These are phyloP conservation scores for Platichthys stellatus DNA, from an alignment of 2,113 vertebrate genomes.

Conservation along the genomic window DNA sequence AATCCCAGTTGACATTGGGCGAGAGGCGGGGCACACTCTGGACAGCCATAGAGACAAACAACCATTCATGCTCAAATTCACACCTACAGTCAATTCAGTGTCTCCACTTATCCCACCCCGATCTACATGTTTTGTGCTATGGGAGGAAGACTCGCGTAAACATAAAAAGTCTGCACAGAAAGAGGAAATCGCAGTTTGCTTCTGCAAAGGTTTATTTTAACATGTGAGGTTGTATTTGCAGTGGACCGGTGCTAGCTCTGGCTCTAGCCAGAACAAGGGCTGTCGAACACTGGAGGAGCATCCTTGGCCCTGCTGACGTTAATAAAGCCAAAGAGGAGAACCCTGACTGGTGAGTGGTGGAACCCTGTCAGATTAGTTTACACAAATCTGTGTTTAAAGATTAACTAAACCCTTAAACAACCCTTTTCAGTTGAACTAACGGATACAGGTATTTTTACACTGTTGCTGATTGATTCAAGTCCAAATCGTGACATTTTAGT, in stretches of 20 bases:
- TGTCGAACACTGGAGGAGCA: slow-evolving; percentile 78
- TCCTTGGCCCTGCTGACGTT: slow-evolving; percentile 78
- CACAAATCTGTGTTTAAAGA: background rate
- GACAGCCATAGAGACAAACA: background rate
- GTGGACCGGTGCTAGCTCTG: slow-evolving; percentile 81
- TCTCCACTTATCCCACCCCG: background rate
- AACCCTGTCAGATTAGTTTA: background rate
- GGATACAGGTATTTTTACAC: no score
- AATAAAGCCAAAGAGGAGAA: slow-evolving; percentile 74
- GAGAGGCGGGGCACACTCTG: background rate
- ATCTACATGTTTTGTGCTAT: no score
- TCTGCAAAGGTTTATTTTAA: background rate
- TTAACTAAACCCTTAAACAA: no score
- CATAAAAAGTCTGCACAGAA: no score
- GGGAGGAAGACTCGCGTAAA: no score
- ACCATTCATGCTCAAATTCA: background rate
- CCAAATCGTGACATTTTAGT: no score
- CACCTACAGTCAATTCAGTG: background rate
- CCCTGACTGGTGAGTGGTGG: slow-evolving; percentile 75
- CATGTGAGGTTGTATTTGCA: slow-evolving; percentile 51
- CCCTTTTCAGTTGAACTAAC: no score
- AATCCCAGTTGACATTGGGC: background rate
- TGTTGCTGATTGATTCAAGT: no score
- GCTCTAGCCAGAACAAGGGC: slow-evolving; percentile 72
- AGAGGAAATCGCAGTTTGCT: background rate